Evolutionary conservation across 1,140 invertebrate species (phyloP).

Genomic region (Cryptotermes secundus): DNA sequence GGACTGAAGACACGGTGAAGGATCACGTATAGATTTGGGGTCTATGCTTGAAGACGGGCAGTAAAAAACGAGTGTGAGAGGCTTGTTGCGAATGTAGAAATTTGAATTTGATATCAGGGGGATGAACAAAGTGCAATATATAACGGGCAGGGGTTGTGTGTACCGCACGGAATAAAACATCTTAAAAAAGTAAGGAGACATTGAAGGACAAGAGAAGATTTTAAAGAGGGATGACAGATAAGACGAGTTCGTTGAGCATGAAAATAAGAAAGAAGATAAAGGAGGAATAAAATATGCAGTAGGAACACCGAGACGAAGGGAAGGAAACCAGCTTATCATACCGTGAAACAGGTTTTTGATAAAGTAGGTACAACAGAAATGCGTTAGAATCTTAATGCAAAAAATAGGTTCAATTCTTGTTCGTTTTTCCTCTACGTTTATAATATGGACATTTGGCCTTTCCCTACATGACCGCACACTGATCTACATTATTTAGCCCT

Average conservation of each 20-base stretch:
- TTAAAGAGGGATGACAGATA: background rate
- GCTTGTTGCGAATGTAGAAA: background rate
- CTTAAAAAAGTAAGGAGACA: background rate
- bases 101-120: background rate
- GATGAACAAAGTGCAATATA: background rate
- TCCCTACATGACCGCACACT: background rate
- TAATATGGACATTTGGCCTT: background rate
- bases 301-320: background rate
- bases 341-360: background rate
- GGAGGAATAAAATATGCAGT: background rate
- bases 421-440: background rate
- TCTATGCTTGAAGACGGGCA: background rate
- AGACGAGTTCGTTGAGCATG: background rate
- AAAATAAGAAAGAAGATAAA: background rate
- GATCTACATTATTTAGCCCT: background rate
- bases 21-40: background rate
- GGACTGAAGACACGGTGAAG: background rate
- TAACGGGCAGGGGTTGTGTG: background rate
- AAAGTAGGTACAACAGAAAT: background rate
- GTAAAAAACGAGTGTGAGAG: background rate
- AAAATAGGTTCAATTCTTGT: background rate
- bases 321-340: background rate
- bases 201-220: background rate
- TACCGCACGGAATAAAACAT: background rate
- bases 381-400: background rate